phyloP scores from a whole-genome alignment of 2,888 invertebrate genomes.

The Germaria angustata region DNA sequence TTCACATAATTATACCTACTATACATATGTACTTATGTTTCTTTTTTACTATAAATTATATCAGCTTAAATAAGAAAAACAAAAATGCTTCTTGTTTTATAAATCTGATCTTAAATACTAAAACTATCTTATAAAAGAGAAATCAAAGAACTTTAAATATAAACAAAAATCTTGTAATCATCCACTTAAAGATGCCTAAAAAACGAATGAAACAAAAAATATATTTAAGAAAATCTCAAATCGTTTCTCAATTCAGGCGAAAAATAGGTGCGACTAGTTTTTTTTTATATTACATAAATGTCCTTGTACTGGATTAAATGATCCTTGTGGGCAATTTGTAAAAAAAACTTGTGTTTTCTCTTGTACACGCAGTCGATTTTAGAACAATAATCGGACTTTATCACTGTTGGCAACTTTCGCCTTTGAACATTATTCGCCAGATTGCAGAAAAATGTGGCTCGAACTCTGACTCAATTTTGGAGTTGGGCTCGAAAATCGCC shows the following conservation, averaged over 20 bases:
- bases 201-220: constrained; percentile 62
- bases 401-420: no score
- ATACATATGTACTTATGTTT: constrained; percentile 3
- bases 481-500: no score
- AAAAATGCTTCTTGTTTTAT: constrained; percentile 59
- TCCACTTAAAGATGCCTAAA: constrained; percentile 65
- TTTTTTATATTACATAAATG: background rate
- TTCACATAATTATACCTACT: constrained; percentile 20
- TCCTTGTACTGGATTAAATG: no score
- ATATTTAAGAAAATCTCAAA: constrained; percentile 57
- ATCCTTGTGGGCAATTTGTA: no score
- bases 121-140: constrained; percentile 52
- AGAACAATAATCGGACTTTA: no score
- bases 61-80: constrained; percentile 52
- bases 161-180: constrained; percentile 62
- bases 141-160: constrained; percentile 60
- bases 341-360: no score
- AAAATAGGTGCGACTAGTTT: background rate
- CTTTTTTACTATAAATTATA: constrained; percentile 39
- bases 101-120: constrained; percentile 52
- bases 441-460: no score
- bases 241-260: constrained; percentile 30
- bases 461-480: no score
- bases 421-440: no score
- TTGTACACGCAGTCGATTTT: no score